Evolutionary conservation across 2,888 invertebrate species (phyloP), one percentile per base, ranked within the genome.

Genomic region (Orthosia gracilis): DNA sequence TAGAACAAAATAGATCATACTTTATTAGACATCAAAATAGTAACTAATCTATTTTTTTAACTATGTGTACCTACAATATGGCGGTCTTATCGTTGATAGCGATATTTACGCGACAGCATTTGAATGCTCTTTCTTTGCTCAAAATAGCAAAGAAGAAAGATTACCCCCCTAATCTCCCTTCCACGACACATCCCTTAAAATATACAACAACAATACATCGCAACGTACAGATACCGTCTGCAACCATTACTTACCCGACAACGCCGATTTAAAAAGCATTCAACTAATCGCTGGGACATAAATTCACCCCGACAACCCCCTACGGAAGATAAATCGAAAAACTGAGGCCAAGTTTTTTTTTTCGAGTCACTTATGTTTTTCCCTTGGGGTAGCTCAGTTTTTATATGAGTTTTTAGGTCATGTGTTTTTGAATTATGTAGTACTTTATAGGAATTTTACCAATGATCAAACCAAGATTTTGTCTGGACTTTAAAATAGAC

Each of bases 261-360:
- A 76, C 83, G 85, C 47, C 84, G 88, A 88, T 91, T 93, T 92
- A 92, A 92, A 92, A 92, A 90, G 87, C 91, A 88, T 91, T 92
- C 87, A 88, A 90, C 90, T 93, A 92, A 94, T 93, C 93, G 92
- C 82, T 63, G 79, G 49, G 73, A 89, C 90, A 93, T 93, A 93
- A 93, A 93, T 92, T 88, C 69, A 69, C 78, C 73, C 73, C 85
- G 83, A 85, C 84, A 85, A 75, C 81, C 69, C 89, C 85, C 87
- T 21, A 75, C 84, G 87, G 87, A 74, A 82, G 63, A 85, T 89
- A 89, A 90, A 90, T 90, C 81, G 85, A 78, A 80, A 79, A 84
- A 64, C 26, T 49, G 71, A 69, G 68, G 58, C 69, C 57, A 62
- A 61, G 21, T 11, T 70, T 62, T 67, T 78, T 77, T 82, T 73